These are phyloP conservation scores for Bombus breviceps DNA, from an alignment of 1,140 invertebrate genomes.

Conservation along the genomic window DNA sequence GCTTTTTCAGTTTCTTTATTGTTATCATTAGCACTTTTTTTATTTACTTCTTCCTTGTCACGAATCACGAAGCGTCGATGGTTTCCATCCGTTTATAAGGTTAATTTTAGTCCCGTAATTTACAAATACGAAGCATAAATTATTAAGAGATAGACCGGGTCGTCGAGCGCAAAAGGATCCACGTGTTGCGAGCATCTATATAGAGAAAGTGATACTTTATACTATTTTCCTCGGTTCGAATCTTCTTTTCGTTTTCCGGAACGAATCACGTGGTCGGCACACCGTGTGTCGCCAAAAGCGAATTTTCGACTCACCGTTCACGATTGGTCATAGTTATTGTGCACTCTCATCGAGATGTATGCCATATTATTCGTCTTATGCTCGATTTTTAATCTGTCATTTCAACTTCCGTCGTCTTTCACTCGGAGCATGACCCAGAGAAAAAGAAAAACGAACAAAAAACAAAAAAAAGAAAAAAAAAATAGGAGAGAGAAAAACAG, in stretches of 20 bases:
- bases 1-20: not conserved
- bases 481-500: not conserved
- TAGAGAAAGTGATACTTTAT: not conserved
- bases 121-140: constrained; percentile 59
- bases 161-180: constrained; percentile 66
- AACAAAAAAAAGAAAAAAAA: not conserved
- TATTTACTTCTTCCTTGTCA: constrained; percentile 11
- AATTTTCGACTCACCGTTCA: not conserved
- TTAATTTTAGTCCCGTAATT: constrained; percentile 58
- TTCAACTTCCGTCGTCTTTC: constrained; percentile 13
- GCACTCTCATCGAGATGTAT: not conserved
- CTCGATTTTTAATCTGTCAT: constrained; percentile 8
- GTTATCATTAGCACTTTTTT: not conserved
- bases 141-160: constrained; percentile 65
- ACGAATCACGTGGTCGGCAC: not conserved
- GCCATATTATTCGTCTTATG: not conserved
- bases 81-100: constrained; percentile 47
- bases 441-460: constrained; percentile 17
- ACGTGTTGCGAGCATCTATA: constrained; percentile 60
- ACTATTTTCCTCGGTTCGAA: constrained; percentile 41
- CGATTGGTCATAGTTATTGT: not conserved
- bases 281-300: too few relatives aligned
- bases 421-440: not conserved
- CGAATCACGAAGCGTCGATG: constrained; percentile 32
- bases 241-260: not conserved